Base-by-base conservation (phyloP, 1,140 invertebrate genomes). In the Drosophila seguyi region DNA sequence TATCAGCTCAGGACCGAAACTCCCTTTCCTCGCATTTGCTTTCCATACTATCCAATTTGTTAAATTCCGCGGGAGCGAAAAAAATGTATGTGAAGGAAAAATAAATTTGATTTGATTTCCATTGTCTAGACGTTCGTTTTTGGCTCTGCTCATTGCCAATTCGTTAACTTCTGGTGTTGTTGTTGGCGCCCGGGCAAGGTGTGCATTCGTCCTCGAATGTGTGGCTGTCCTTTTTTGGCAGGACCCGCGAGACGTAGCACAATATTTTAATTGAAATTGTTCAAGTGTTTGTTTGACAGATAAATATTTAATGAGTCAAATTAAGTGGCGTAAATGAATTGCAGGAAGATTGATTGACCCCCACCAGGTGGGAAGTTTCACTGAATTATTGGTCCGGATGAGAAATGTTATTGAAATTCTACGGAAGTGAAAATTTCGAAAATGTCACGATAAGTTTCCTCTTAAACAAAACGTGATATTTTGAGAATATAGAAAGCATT, bases 201-300 rank as follows among this genome's bases (percentile, higher is more conserved):
- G 73, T 83, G 79, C 62, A 79, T 45, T 48, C 59, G 29, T 61
- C 34, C 38, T 55, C n/a, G 29, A 52, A 44, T 48, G 50, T 67
- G 57, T 58, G 61, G 62, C 48, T 57, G 75, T 62, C 36, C 53
- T 57, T 65, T 57, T 72, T 60, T 56, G 31, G 42, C 45, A 50
- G 31, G 62, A 50, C 6, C 20, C 39, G 36, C 71, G 34, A 50
- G 66, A 36, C 75, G 73, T 10, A 78, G 58, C 73, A 69, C 79
- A 75, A 78, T 80, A 77, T 90, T 90, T 90, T 90, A 90, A 90
- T 90, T 90, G 87, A 90, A 90, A 87, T 86, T 82, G 85, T 86
- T 90, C 65, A 62, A 90, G 86, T 90, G 75, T 80, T 90, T 86
- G 82, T 77, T 88, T 66, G 82, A 86, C 72, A 75, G 86, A 60